These are phyloP conservation scores for Sibirionetta formosa DNA, from an alignment of 2,797 vertebrate species.

Conservation along the genomic window DNA sequence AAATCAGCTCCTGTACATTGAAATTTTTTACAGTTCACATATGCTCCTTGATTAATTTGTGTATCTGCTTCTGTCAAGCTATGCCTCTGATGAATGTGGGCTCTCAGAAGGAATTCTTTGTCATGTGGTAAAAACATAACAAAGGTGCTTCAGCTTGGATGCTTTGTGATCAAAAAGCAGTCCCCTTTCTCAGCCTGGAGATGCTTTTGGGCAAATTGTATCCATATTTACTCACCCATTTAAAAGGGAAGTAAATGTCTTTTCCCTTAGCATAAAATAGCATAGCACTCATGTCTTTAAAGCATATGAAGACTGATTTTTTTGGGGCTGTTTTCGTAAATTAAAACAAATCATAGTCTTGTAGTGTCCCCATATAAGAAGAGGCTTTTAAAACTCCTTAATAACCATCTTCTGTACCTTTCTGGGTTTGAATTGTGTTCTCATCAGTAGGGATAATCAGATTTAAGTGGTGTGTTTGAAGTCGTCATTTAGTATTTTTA, in stretches of 20 bases:
- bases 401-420: background rate
- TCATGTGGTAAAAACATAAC: rapidly evolving
- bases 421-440: background rate
- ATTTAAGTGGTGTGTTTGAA: background rate
- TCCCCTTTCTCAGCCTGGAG: background rate
- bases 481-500: slow-evolving; percentile 14
- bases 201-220: background rate
- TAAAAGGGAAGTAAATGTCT: background rate
- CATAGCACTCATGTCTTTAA: background rate
- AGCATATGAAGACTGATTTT: background rate
- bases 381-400: background rate
- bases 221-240: background rate
- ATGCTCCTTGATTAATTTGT: background rate
- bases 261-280: background rate
- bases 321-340: background rate
- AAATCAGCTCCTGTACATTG: background rate
- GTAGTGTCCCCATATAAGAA: background rate
- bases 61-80: background rate
- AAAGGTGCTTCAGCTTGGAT: rapidly evolving
- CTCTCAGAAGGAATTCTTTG: background rate
- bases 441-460: background rate
- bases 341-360: background rate
- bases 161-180: background rate
- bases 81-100: background rate
- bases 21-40: background rate